Conservation (phyloP, 1,140 invertebrate species). For the Bombus huntii region DNA sequence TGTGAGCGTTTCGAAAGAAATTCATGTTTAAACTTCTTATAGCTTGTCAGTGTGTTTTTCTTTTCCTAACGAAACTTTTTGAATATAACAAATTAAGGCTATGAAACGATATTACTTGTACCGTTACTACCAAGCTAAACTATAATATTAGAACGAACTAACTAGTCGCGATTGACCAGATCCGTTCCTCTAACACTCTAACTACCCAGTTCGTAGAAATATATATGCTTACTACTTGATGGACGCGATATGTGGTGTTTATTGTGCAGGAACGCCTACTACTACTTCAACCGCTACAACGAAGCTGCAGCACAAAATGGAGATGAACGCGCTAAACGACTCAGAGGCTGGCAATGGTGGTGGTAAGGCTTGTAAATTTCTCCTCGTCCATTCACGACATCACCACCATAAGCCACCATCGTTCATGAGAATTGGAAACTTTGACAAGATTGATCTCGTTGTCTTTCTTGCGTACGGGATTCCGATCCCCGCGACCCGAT, state of each 20-base stretch:
- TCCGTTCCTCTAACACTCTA: conserved; percentile 22
- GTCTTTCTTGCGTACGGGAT: conserved; percentile 35
- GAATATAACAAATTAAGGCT: too few species aligned
- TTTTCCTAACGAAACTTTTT: background rate
- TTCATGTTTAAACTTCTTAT: background rate
- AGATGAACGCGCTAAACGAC: conserved; percentile 80
- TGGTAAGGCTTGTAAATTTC: conserved; percentile 78
- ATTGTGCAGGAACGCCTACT: conserved; percentile 80
- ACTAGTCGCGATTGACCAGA: background rate
- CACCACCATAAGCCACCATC: conserved; percentile 52
- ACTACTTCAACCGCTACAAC: conserved; percentile 78
- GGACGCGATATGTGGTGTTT: conserved; percentile 79
- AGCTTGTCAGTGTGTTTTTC: too few species aligned
- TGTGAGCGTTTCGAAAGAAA: background rate
- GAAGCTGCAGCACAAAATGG: conserved; percentile 80
- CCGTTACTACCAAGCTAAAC: too few species aligned
- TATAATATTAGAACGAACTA: background rate
- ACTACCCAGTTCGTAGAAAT: conserved; percentile 45
- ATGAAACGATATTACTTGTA: too few species aligned
- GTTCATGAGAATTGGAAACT: conserved; percentile 47
- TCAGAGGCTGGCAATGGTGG: conserved; percentile 78
- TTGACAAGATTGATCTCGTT: conserved; percentile 45
- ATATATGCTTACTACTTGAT: conserved; percentile 75
- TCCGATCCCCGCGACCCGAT: conserved; percentile 10
- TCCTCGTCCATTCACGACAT: conserved; percentile 47